Evolutionary conservation across 2,888 invertebrate species (phyloP), one percentile per base, ranked within the genome.

Genomic region (Phyllotreta striolata): DNA sequence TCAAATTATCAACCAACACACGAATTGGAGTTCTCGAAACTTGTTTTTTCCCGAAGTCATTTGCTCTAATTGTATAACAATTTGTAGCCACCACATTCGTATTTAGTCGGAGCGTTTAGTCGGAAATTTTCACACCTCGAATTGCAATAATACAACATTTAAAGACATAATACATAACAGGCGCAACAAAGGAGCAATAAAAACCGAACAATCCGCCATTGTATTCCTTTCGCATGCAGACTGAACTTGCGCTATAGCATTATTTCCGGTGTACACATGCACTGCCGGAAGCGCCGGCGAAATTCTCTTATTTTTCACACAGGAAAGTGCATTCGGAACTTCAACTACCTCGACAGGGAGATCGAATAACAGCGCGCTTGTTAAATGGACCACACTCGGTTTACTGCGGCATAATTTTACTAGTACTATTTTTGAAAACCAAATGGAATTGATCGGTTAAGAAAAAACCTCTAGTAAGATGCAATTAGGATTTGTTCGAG

Each of bases 241-340:
- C 6, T 47, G 34, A 51, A 34, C 10, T 51, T 24, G 35, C 37
- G 34, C 51, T 51, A 35, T 35, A 37, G 7, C 47, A 35, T 24
- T 24, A 35, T 37, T 51, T 51, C 51, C 51, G 35, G 47, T 51
- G 34, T 37, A 12, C 34, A 51, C 37, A 51, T 63, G 63, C 54
- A 56, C 52, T 52, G 44, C 64, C 57, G 67, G 66, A 66, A 64
- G 59, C 54, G 40, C 44, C 41, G 44, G 35, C 51, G 39, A 62
- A 46, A 37, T 54, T 24, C 55, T 61, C 12, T 44, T 61, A 35
- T 62, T 56, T 55, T 62, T 62, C 62, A 51, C 62, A 62, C 51
- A 62, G 62, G 62, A 62, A 62, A 56, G 49, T 49, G 37, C 12
- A n/a, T 24, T 24, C 24, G 24, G 24, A 24, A 24, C 1, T 24